Percentiles rank a stretch among this genome's conserved stretches.
Conservation (phyloP, 2,113 vertebrate genomes). For the Tragelaphus scriptus region DNA sequence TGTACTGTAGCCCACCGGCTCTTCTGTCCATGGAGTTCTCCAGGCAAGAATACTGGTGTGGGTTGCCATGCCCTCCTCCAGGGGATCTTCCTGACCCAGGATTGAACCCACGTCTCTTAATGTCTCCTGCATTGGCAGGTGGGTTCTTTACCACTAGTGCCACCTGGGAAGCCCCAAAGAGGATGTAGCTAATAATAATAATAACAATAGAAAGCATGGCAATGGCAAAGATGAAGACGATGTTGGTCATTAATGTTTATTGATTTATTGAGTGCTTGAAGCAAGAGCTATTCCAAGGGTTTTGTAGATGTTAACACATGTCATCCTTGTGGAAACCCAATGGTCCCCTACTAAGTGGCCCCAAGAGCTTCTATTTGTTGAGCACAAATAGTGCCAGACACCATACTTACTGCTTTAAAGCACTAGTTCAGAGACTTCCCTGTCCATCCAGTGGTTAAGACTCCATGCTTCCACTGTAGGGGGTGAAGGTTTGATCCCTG, state of each 20-base stretch:
- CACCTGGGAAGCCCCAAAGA: background rate
- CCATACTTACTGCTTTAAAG: background rate
- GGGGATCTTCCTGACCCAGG: background rate
- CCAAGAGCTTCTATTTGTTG: background rate
- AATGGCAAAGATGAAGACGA: background rate
- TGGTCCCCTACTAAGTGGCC: background rate
- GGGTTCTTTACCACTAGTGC: background rate
- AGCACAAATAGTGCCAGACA: background rate
- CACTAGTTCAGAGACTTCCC: background rate
- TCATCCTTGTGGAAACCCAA: background rate
- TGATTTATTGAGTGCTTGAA: background rate
- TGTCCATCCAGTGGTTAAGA: rapidly evolving
- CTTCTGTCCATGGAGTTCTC: background rate
- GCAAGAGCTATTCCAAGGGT: background rate
- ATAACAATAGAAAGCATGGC: background rate
- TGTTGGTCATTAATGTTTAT: background rate
- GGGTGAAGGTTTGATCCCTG: background rate
- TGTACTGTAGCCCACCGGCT: background rate
- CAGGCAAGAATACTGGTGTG: background rate
- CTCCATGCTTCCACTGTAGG: background rate
- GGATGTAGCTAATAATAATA: background rate
- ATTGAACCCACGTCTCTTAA: background rate
- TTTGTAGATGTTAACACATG: background rate
- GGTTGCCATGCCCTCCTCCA: background rate
- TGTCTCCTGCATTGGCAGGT: background rate